A percentile compares a stretch with the other conserved stretches of the same genome.
phyloP scores from a whole-genome alignment of 2,888 invertebrate species.

The Dryocosmus kuriphilus region DNA sequence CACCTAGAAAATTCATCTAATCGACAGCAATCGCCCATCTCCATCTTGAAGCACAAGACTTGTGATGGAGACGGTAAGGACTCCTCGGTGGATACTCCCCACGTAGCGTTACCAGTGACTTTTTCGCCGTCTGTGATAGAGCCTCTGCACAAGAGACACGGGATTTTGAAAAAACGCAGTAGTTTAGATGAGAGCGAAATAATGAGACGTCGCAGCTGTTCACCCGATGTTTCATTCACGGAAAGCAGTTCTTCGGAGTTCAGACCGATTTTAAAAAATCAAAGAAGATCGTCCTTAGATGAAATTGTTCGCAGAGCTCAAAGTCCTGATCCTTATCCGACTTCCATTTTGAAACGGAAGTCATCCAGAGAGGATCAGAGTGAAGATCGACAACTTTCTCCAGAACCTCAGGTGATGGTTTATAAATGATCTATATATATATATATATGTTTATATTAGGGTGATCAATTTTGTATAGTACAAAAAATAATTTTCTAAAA shows the following conservation, averaged over 20 bases:
- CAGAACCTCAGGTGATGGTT: constrained; percentile 82
- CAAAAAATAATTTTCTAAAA: too few relatives aligned
- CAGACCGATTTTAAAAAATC: constrained; percentile 84
- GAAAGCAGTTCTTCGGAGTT: constrained; percentile 81
- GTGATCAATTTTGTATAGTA: too few relatives aligned
- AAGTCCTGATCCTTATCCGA: constrained; percentile 83
- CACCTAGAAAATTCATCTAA: constrained; percentile 54
- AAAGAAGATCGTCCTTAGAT: constrained; percentile 85
- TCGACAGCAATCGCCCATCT: constrained; percentile 77
- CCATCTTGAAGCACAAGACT: constrained; percentile 81
- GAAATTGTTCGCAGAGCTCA: constrained; percentile 82
- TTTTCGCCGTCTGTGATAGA: constrained; percentile 88
- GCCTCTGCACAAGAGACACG: constrained; percentile 84
- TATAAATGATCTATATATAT: neutral
- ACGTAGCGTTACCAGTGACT: constrained; percentile 85
- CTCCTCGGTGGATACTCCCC: constrained; percentile 66
- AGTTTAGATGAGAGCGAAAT: constrained; percentile 90
- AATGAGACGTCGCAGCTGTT: constrained; percentile 83
- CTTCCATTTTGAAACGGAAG: constrained; percentile 85
- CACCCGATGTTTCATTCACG: constrained; percentile 83
- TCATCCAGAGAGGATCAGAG: constrained; percentile 82
- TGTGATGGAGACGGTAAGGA: constrained; percentile 77
- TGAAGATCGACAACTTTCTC: constrained; percentile 82
- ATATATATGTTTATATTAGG: too few relatives aligned
- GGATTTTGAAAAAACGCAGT: constrained; percentile 90